Evolutionary conservation across 2,797 vertebrate genomes (phyloP).

Genomic region (Lepus townsendii): DNA sequence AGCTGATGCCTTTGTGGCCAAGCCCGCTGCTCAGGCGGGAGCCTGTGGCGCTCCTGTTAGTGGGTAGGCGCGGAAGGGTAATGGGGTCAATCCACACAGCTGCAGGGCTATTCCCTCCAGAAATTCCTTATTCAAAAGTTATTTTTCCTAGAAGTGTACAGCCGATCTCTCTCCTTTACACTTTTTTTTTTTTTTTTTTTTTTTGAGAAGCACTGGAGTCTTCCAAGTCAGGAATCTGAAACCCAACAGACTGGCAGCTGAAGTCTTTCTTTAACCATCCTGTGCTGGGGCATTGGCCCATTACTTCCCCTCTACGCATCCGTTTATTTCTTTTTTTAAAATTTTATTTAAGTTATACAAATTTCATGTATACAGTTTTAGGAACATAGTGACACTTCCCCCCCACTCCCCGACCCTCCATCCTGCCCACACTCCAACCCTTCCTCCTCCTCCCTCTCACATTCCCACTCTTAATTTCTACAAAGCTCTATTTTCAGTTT

Average conservation of each 20-base stretch:
- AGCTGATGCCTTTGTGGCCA: rapidly evolving
- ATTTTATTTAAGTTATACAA: too few species aligned
- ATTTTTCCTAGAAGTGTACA: neutral
- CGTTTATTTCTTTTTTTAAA: neutral
- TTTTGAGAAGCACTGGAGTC: neutral
- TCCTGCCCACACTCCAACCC: too few species aligned
- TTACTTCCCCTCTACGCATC: neutral
- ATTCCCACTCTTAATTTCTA: too few species aligned
- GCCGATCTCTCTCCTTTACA: neutral
- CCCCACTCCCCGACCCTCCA: too few species aligned
- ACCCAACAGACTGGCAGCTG: neutral
- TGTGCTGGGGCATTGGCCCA: neutral
- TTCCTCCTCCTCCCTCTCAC: too few species aligned
- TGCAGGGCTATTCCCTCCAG: neutral
- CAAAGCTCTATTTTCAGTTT: too few species aligned
- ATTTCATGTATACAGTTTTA: too few species aligned
- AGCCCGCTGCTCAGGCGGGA: neutral
- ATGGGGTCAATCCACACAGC: neutral
- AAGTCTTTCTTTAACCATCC: neutral
- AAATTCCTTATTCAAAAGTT: neutral
- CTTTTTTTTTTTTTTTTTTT: neutral
- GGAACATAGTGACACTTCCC: too few species aligned
- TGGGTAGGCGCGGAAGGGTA: neutral
- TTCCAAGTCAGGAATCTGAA: neutral
- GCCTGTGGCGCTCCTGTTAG: too few species aligned